phyloP scores from a whole-genome alignment of 2,888 invertebrate genomes.

The Eupithecia centaureata region DNA sequence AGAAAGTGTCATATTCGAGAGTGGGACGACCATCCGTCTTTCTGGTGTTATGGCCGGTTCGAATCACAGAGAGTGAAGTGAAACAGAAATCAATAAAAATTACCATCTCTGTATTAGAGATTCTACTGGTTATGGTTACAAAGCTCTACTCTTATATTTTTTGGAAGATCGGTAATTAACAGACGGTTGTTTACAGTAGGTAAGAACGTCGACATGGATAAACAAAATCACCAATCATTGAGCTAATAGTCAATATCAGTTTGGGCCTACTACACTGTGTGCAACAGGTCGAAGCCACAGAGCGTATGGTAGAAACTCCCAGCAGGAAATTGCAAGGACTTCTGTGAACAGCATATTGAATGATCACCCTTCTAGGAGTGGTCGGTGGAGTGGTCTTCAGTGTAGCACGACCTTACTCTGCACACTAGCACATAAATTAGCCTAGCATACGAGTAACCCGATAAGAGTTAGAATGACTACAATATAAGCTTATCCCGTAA shows the following conservation, averaged over 20 bases:
- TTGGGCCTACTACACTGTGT: not conserved
- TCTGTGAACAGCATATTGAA: not conserved
- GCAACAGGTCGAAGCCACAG: not conserved
- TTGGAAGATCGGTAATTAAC: too few species aligned
- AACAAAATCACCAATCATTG: too few species aligned
- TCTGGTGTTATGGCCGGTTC: not conserved
- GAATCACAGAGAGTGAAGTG: not conserved
- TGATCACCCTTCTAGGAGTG: too few species aligned
- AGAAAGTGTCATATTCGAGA: constrained; percentile 1
- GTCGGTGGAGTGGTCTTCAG: not conserved
- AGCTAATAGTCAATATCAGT: not conserved
- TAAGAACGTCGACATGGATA: too few species aligned
- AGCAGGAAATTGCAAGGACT: too few species aligned
- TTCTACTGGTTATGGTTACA: not conserved
- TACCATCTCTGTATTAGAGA: not conserved
- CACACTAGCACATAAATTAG: not conserved
- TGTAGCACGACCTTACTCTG: not conserved
- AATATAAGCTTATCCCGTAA: not conserved
- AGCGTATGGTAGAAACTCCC: too few species aligned
- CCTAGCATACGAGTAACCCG: not conserved
- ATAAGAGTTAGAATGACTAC: not conserved
- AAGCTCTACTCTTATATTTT: not conserved
- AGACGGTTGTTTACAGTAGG: too few species aligned
- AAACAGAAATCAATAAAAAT: not conserved
- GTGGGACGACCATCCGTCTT: constrained; percentile 1